phyloP scores from a whole-genome alignment of 2,888 invertebrate species.

The Pseudoips prasinana region DNA sequence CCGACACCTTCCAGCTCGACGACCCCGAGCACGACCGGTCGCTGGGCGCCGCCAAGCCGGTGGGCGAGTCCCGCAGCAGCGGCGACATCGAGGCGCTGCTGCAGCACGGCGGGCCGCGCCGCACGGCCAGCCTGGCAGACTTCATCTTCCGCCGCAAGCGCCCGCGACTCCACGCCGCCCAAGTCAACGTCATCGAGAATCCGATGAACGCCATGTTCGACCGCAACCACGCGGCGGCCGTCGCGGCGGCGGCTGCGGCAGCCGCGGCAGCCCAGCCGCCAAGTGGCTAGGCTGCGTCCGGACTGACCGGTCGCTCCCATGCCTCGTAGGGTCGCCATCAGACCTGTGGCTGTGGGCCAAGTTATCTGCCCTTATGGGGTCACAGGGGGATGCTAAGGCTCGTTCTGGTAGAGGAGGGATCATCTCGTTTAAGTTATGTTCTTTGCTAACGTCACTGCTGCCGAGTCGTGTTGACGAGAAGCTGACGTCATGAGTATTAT shows the following conservation, averaged over 20 bases:
- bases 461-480: no score
- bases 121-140: constrained; percentile 49
- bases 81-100: constrained; percentile 43
- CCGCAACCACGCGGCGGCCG: no score
- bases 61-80: constrained; percentile 43
- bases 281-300: background rate
- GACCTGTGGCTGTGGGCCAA: no score
- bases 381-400: no score
- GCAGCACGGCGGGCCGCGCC: constrained; percentile 33
- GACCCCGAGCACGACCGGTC: constrained; percentile 37
- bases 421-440: no score
- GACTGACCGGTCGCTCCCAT: no score
- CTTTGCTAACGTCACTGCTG: no score
- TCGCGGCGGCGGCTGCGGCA: background rate
- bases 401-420: no score
- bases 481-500: no score
- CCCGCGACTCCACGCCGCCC: constrained; percentile 15
- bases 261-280: background rate
- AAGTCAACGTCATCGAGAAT: constrained; percentile 58
- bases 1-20: constrained; percentile 18
- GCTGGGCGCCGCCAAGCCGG: no score
- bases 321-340: no score
- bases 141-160: constrained; percentile 42
- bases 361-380: no score
- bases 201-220: constrained; percentile 56